Percentiles rank a stretch among this genome's conserved stretches.
Evolutionary conservation across 2,113 vertebrate species (phyloP).

Genomic region (Panthera uncia): DNA sequence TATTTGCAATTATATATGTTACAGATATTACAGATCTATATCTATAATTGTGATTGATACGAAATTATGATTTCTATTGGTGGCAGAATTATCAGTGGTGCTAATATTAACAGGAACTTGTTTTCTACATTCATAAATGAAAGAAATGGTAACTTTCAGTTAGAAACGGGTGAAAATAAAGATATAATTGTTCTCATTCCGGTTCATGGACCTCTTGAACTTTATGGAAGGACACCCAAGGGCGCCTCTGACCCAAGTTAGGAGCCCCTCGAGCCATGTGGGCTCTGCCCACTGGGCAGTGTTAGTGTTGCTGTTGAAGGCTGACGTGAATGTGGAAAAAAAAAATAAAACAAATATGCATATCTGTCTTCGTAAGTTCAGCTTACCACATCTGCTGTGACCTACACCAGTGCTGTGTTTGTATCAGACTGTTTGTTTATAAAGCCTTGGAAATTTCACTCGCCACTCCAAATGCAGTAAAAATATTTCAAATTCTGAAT

Average conservation of each 20-base stretch:
- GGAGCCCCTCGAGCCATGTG: neutral
- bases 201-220: neutral
- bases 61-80: neutral
- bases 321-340: neutral
- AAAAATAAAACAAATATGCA: neutral
- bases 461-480: neutral
- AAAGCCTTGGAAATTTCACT: neutral
- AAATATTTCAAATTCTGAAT: constrained; percentile 38
- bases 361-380: neutral
- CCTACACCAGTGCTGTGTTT: constrained; percentile 1
- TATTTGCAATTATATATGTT: neutral
- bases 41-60: neutral
- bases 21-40: neutral
- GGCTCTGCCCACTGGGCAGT: neutral
- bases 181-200: neutral
- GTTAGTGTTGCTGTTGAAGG: neutral
- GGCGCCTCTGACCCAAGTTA: neutral
- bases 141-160: neutral
- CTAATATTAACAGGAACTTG: neutral
- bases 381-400: neutral
- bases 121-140: neutral
- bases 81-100: neutral
- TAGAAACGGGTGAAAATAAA: constrained; percentile 3
- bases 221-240: neutral
- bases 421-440: constrained; percentile 35